These are phyloP conservation scores for Ariopsis seemanni DNA, from an alignment of 2,113 vertebrate genomes.

Conservation along the genomic window DNA sequence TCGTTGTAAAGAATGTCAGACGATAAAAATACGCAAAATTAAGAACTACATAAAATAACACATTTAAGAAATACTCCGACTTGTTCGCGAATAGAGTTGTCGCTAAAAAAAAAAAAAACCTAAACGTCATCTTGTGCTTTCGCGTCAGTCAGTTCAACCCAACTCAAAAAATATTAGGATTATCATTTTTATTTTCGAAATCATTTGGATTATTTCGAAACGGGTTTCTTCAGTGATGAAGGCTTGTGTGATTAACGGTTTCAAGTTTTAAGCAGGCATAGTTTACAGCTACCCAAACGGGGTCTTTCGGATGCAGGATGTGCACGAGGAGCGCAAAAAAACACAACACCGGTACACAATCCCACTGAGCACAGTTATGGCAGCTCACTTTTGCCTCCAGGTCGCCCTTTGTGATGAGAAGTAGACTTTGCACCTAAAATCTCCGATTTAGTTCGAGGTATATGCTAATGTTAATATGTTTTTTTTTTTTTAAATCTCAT, in stretches of 20 bases:
- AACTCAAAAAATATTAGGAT: not conserved
- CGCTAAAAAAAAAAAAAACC: not conserved
- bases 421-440: not conserved
- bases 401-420: conserved; percentile 45
- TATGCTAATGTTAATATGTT: not conserved
- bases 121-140: not conserved
- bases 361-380: conserved; percentile 24
- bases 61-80: not conserved
- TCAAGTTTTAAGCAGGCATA: not conserved
- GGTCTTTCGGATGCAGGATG: not conserved
- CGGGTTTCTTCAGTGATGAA: not conserved
- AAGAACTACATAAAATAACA: not conserved
- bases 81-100: not conserved
- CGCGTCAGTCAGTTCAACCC: not conserved
- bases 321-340: not conserved
- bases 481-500: not conserved
- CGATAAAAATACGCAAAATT: not conserved
- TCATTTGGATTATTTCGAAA: not conserved
- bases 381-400: not conserved
- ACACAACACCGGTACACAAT: conserved; percentile 19
- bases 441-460: conserved; percentile 44
- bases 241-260: not conserved
- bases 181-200: not conserved
- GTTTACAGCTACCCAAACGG: not conserved
- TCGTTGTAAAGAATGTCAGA: not conserved